A percentile compares a stretch with the other conserved stretches of the same genome.
Evolutionary conservation across 2,888 invertebrate species (phyloP).

Genomic region (Dromius quadrimaculatus): DNA sequence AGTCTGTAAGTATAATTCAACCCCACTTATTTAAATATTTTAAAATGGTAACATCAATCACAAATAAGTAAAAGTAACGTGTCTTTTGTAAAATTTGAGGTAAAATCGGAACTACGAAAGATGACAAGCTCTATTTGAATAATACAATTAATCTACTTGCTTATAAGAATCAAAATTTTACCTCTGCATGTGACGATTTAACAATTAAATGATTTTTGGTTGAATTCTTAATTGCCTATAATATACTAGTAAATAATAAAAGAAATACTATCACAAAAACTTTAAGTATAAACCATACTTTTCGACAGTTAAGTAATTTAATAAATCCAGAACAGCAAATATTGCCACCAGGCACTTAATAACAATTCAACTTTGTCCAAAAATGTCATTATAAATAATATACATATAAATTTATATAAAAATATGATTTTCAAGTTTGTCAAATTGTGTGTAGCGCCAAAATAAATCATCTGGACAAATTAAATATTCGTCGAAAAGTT

Average conservation of each 20-base stretch:
- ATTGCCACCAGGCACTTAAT: not conserved
- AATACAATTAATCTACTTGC: slow-evolving; percentile 12
- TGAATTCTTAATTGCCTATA: slow-evolving; percentile 17
- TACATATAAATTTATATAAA: slow-evolving; percentile 36
- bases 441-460: slow-evolving; percentile 21
- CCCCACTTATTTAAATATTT: slow-evolving; percentile 14
- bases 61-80: slow-evolving; percentile 17
- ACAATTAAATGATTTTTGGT: slow-evolving; percentile 24
- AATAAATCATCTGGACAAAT: slow-evolving; percentile 2
- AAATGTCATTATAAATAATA: slow-evolving; percentile 17
- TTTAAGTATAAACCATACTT: slow-evolving; percentile 37
- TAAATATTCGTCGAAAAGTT: slow-evolving; percentile 21
- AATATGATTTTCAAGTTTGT: slow-evolving; percentile 20
- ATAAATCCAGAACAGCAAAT: not conserved
- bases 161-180: slow-evolving; percentile 26
- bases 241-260: slow-evolving; percentile 38
- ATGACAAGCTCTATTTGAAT: slow-evolving; percentile 18
- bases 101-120: slow-evolving; percentile 23
- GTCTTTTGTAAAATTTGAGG: slow-evolving; percentile 24
- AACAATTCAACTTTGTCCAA: slow-evolving; percentile 17
- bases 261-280: slow-evolving; percentile 48
- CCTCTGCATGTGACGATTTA: slow-evolving; percentile 16
- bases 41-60: slow-evolving; percentile 42
- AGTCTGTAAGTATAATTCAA: not conserved
- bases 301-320: slow-evolving; percentile 6